A percentile compares a stretch with the other conserved stretches of the same genome.
Conservation (phyloP, 2,113 vertebrate genomes). For the Saccopteryx leptura region DNA sequence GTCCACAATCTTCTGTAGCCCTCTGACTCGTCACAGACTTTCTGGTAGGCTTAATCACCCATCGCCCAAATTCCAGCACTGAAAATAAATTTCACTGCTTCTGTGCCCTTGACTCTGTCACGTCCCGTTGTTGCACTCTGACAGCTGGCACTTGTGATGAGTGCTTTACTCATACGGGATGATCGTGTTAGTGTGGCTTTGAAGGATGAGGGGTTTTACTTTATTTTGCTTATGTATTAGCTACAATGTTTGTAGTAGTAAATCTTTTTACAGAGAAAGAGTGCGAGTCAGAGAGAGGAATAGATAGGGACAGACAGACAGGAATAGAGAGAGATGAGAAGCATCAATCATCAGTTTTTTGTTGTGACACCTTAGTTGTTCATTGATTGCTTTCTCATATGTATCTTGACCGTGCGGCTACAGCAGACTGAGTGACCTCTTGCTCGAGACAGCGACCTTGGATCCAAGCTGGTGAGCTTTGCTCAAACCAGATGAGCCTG, state of each 20-base stretch:
- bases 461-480: too few species aligned
- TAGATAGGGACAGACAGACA: too few species aligned
- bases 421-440: too few species aligned
- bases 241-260: not conserved
- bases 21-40: not conserved
- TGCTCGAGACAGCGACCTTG: too few species aligned
- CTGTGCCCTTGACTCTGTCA: not conserved
- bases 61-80: constrained; percentile 22
- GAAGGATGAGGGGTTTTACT: not conserved
- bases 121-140: not conserved
- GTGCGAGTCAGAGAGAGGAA: too few species aligned
- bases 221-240: not conserved
- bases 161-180: not conserved
- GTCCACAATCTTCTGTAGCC: not conserved
- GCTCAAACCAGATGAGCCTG: too few species aligned
- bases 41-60: not conserved
- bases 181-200: not conserved
- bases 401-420: too few species aligned
- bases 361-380: too few species aligned
- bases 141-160: not conserved
- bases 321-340: too few species aligned
- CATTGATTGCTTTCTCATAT: too few species aligned
- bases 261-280: too few species aligned
- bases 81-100: constrained; percentile 39
- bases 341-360: too few species aligned